Conservation (phyloP, 23 tunicate species). For the Clavelina lepadiformis region DNA sequence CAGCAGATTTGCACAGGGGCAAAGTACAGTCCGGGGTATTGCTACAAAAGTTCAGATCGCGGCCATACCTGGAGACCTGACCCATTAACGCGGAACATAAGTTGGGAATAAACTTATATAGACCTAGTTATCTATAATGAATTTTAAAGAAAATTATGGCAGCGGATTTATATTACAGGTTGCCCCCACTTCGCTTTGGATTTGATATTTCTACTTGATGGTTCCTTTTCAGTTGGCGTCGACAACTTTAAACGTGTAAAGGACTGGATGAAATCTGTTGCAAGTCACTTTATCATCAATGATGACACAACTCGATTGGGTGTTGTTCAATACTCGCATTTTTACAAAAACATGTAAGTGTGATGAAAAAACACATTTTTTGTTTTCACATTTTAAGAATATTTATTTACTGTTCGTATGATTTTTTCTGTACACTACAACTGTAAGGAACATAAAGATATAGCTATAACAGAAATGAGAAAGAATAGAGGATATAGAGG, state of each 20-base stretch:
- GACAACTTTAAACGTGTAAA: conserved; percentile 42
- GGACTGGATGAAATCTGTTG: conserved; percentile 48
- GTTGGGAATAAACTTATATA: too few relatives aligned
- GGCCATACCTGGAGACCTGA: not conserved
- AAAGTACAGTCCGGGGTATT: not conserved
- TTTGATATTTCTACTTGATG: conserved; percentile 62
- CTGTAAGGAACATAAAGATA: too few relatives aligned
- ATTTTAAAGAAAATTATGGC: too few relatives aligned
- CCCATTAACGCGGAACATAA: not conserved
- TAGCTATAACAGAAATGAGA: too few relatives aligned
- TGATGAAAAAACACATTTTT: too few relatives aligned
- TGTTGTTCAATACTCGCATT: conserved; percentile 71
- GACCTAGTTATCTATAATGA: too few relatives aligned
- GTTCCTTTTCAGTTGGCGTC: conserved; percentile 54
- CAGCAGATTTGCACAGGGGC: not conserved
- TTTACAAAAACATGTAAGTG: conserved; percentile 17
- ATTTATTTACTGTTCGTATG: too few relatives aligned
- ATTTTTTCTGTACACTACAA: too few relatives aligned
- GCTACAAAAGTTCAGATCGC: not conserved
- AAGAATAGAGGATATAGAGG: too few relatives aligned
- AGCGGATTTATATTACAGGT: conserved; percentile 4
- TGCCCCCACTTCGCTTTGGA: conserved; percentile 30
- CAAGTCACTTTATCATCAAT: conserved; percentile 24
- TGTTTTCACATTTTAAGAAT: too few relatives aligned
- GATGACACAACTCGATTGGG: conserved; percentile 31